Conservation (phyloP, 2,113 vertebrate species). For the Melanotaenia duboulayi region DNA sequence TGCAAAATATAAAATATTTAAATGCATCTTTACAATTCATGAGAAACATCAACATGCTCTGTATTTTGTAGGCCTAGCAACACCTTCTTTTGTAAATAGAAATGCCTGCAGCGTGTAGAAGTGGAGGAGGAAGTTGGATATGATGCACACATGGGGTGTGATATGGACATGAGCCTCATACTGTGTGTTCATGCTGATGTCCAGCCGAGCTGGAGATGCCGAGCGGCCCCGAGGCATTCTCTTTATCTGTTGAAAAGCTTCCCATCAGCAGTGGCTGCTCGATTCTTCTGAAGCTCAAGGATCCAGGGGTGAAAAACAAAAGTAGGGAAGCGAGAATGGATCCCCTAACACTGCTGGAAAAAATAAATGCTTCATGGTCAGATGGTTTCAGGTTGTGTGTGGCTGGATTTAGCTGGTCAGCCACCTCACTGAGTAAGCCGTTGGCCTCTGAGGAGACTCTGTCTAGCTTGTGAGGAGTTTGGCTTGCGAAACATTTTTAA, state of each 20-base stretch:
- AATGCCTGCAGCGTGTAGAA: background rate
- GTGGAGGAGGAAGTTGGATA: slow-evolving; percentile 28
- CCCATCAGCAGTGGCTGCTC: slow-evolving; percentile 10
- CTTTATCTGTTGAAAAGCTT: slow-evolving; percentile 20
- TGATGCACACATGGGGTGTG: slow-evolving; percentile 7
- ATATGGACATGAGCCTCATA: slow-evolving; percentile 12
- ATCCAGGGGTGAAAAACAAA: background rate
- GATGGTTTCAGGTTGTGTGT: slow-evolving; percentile 37
- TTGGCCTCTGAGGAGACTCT: background rate
- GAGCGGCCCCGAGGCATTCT: slow-evolving; percentile 6
- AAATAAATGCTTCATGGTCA: slow-evolving; percentile 41
- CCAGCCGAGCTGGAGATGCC: slow-evolving; percentile 14
- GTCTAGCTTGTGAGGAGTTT: background rate
- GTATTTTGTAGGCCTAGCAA: slow-evolving; percentile 50
- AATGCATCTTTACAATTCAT: background rate
- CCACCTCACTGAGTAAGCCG: slow-evolving; percentile 17
- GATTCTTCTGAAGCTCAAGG: slow-evolving; percentile 17
- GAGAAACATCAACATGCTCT: background rate
- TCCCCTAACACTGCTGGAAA: slow-evolving; percentile 8
- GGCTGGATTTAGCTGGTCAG: slow-evolving; percentile 33
- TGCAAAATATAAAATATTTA: background rate
- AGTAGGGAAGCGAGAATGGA: background rate
- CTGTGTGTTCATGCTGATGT: slow-evolving; percentile 19
- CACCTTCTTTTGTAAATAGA: background rate
- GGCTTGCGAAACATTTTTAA: slow-evolving; percentile 11